Base-by-base conservation (phyloP, 1,140 invertebrate genomes). In the Macrobrachium nipponense region DNA sequence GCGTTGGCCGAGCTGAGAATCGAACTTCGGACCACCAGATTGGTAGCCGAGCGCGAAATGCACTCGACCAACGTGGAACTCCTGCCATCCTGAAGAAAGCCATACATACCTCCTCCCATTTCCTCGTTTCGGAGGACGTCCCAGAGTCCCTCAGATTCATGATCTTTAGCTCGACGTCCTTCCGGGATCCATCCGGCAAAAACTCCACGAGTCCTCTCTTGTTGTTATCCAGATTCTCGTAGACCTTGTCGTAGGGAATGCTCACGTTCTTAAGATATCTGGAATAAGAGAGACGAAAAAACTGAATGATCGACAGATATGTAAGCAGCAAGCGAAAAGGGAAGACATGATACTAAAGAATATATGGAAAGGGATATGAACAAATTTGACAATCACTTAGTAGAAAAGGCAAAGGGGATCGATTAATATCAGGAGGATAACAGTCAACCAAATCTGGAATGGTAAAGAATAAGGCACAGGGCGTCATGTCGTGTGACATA, bases 111-210 rank as follows among this genome's bases (percentile, higher is more conserved):
- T 97, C 95, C 91, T 98, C 96, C 97, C 97, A 98, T 36, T 95
- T 94, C 23, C 96, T 93, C 90, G 94, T 91, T 23, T 76, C 89
- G 94, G 95, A 15, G 94, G 95, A 15, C 94, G 94, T 1, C 95
- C 94, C 78, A 18, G 70, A 72, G 20, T 62, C 44, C 75, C 96
- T 92, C 8, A 98, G 92, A 91, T 98, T 98, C 95, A 98, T 96
- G 82, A 98, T 97, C 91, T 97, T 96, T 76, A 98, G 92, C 91
- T 98, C 96, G 0, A 96, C 95, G 0, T 95, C 94, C 90, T 95
- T 94, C 18, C 97, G 91, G 80, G 97, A 96, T 0, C 97, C 97
- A 89, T 98, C 97, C 5, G 95, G 94, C 8, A 96, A 97, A 90
- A 98, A 98, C 90, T 96, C 95, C 10, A 97, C 93, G 10, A 77